phyloP scores from a whole-genome alignment of 2,797 vertebrate species.

The Diplodus sargus region DNA sequence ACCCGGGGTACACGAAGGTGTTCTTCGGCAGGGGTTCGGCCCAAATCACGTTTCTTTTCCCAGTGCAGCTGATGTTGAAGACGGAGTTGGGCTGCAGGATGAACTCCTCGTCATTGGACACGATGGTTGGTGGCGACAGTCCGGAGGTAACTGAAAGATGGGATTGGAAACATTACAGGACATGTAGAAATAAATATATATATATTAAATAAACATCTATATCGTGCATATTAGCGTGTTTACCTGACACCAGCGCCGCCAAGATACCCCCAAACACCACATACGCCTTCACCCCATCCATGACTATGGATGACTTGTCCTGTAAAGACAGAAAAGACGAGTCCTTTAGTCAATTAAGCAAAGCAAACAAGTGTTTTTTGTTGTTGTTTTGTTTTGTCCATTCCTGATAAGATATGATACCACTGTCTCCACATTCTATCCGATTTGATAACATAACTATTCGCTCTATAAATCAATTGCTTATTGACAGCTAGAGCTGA shows the following conservation, averaged over 20 bases:
- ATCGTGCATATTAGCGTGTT: background rate
- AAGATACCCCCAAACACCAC: slow-evolving; percentile 86
- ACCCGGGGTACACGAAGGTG: slow-evolving; percentile 84
- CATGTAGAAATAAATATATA: too few species aligned
- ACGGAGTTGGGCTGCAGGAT: slow-evolving; percentile 85
- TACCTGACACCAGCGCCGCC: slow-evolving; percentile 77
- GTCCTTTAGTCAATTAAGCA: slow-evolving; percentile 24
- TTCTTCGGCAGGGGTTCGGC: slow-evolving; percentile 83
- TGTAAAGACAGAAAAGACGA: slow-evolving; percentile 58
- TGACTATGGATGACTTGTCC: slow-evolving; percentile 80
- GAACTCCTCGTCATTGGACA: slow-evolving; percentile 85
- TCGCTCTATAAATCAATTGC: slow-evolving; percentile 8
- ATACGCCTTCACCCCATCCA: slow-evolving; percentile 82
- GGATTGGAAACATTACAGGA: background rate
- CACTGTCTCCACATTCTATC: slow-evolving; percentile 7
- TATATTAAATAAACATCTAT: background rate
- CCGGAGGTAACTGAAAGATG: slow-evolving; percentile 72
- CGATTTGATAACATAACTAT: background rate
- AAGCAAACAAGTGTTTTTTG: background rate
- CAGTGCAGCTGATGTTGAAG: slow-evolving; percentile 91
- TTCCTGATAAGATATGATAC: background rate
- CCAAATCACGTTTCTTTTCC: slow-evolving; percentile 90
- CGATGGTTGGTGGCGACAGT: slow-evolving; percentile 85
- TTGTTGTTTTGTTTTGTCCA: too few species aligned
- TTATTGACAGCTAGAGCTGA: background rate